Evolutionary conservation across 1,140 invertebrate genomes (phyloP).

Genomic region (Heliothis subflexa): DNA sequence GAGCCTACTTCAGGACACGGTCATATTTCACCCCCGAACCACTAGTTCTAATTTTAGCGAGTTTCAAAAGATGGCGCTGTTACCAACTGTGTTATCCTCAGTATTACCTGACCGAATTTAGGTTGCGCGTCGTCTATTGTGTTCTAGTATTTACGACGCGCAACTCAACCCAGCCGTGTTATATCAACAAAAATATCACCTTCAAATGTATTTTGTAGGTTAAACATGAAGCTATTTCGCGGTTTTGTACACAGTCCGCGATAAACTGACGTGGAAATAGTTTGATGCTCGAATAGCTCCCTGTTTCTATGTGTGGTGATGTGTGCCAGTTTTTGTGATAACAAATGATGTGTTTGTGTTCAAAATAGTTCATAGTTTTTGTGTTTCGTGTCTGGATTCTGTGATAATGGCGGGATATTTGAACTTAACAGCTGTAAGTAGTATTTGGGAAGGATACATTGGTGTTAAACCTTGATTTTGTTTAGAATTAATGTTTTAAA

Average conservation of each 20-base stretch:
- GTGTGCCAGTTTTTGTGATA: constrained; percentile 55
- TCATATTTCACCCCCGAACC: not conserved
- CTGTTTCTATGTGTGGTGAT: constrained; percentile 56
- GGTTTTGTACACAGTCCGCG: constrained; percentile 76
- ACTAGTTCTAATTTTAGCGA: not conserved
- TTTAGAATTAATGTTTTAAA: constrained; percentile 1
- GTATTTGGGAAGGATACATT: constrained; percentile 17
- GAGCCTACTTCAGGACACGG: not conserved
- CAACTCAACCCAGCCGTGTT: constrained; percentile 56
- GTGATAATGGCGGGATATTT: constrained; percentile 72
- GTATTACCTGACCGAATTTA: constrained; percentile 74
- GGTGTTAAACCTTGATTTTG: not conserved
- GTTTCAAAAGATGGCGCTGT: constrained; percentile 69
- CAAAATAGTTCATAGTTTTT: constrained; percentile 48
- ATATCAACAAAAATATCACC: constrained; percentile 86
- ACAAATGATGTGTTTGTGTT: constrained; percentile 50
- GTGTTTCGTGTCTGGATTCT: constrained; percentile 50
- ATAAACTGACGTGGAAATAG: constrained; percentile 65
- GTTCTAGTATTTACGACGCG: constrained; percentile 24
- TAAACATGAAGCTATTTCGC: constrained; percentile 83
- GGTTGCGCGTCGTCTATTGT: constrained; percentile 17
- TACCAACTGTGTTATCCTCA: constrained; percentile 46
- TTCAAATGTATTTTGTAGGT: constrained; percentile 86
- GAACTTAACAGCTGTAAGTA: constrained; percentile 65
- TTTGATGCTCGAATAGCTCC: constrained; percentile 44